Evolutionary conservation across 2,888 invertebrate species (phyloP), one percentile per base, ranked within the genome.

Genomic region (Copidosoma aretas): DNA sequence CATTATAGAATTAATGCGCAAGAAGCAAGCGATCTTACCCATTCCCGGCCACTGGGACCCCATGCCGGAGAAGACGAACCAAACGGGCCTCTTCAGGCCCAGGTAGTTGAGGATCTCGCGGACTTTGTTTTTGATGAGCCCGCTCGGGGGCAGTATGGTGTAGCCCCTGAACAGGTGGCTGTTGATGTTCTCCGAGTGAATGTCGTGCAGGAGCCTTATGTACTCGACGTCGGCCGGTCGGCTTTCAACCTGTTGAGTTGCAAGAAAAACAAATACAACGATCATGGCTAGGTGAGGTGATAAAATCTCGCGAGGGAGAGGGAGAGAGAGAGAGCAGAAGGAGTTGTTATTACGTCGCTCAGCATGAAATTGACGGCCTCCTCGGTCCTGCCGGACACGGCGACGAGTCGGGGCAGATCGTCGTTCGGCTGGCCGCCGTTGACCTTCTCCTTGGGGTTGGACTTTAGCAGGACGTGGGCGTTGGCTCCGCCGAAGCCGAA

Each of bases 401-500:
- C 89, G 10, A 93, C 88, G 60, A 96, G 82, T 61, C 93, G 88
- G 0, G 92, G 92, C 0, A 91, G 79, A 74, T 89, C 86, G 75
- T 92, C 92, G 0, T 80, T 77, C 0, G 91, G 89, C 21, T 87
- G 77, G 14, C 88, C 89, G 1, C 86, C 84, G 79, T 90, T 90
- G 0, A 87, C 83, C 85, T 90, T 91, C 52, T 77, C 86, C 71
- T 88, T 88, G 0, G 84, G 80, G 62, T 89, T 85, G 65, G 89
- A 88, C 78, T 88, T 87, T n/a, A 93, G 81, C 51, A 93, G 80
- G 21, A 89, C 86, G 77, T 93, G 93, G 61, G 91, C 91, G 78
- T 94, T 94, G 8, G 92, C 91, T 0, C 96, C 97, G 43, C 96
- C 96, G 80, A 97, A 97, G 0, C 97, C 96, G 81, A 96, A 97